Evolutionary conservation across 2,888 invertebrate species (phyloP), one percentile per base, ranked within the genome.

Genomic region (Apotomis betuletana): DNA sequence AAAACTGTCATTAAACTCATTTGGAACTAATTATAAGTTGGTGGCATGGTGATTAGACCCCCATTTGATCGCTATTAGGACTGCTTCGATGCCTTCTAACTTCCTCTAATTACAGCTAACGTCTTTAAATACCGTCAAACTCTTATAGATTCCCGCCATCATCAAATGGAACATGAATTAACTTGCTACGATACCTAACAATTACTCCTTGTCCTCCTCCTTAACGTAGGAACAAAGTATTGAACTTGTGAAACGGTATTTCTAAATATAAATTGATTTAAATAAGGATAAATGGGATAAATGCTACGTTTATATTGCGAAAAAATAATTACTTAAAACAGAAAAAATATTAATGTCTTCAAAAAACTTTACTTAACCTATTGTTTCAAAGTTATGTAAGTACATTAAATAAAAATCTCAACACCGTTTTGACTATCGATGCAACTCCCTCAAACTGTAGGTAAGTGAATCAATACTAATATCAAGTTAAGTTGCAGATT

Each of bases 1-100:
- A 85, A 85, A 83, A 81, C 80, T 79, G 79, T 80, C 82, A 82
- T 84, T 82, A 85, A 85, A 86, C 82, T 86, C 78, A 82, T 86
- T 86, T 79, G 67, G 76, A 84, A 87, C 83, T 85, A 84, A 85
- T 86, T 86, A 85, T 78, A 82, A 84, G 80, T 83, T 79, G 75
- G 76, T 76, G 78, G 76, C 76, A 74, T 78, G 77, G 78, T 80
- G 80, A 84, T 86, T 84, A 85, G 80, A 80, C 78, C 77, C 78
- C 81, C 81, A 81, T 86, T 86, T 85, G 79, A 83, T 82, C 78
- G 83, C 82, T 81, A 85, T 85, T 84, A 85, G 74, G 75, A 76
- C 75, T 75, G 77, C 78, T 81, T 77, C 72, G 75, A 75, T 74
- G 74, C 74, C 79, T 77, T 62, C 76, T 75, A 81, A 81, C 74